Evolutionary conservation across 2,113 vertebrate species (phyloP), one percentile per base, ranked within the genome.

Genomic region (Atlantisia rogersi): DNA sequence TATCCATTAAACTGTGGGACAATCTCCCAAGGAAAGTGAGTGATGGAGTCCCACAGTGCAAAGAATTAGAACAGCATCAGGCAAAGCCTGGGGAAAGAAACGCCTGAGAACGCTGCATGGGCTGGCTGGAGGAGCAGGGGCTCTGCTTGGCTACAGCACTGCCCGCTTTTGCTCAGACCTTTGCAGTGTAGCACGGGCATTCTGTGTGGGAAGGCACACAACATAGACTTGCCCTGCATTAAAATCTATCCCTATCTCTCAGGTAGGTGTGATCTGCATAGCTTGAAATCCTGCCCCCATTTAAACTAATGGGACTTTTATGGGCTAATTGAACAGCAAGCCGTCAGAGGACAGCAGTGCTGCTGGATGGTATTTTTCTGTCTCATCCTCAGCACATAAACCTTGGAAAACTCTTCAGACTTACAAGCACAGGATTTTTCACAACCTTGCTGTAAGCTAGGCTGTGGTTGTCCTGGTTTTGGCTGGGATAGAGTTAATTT

Each of bases 31-130:
- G 67, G 50, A 35, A 29, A 80, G 59, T 31, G 42, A 85, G 25
- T 19, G 52, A 76, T 59, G 63, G 67, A 82, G 16, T 55, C 67
- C 44, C 53, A 29, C 15, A 6, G 63, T 22, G 50, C 80, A 56
- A 94, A 80, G 68, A 93, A 93, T 83, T 80, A 59, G 79, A 93
- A 15, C 4, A 63, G 40, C 46, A 81, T 50, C 56, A 88, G 44
- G 79, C 53, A 92, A 63, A 86, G 71, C 70, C 37, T 73, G n/a
- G 46, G 75, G 82, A 63, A 84, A 42, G 28, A 62, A 77, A 52
- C 35, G 70, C n/a, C 22, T 2, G 1, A 69, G 60, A 22, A 60
- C 12, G 55, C 75, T 84, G 44, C 0, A 0, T 7, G 75, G 39
- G 24, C 46, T 0, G 4, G 40, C 59, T 11, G 2, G 21, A n/a